These are phyloP conservation scores for Diplodus sargus DNA, from an alignment of 2,797 vertebrate species.

Conservation along the genomic window DNA sequence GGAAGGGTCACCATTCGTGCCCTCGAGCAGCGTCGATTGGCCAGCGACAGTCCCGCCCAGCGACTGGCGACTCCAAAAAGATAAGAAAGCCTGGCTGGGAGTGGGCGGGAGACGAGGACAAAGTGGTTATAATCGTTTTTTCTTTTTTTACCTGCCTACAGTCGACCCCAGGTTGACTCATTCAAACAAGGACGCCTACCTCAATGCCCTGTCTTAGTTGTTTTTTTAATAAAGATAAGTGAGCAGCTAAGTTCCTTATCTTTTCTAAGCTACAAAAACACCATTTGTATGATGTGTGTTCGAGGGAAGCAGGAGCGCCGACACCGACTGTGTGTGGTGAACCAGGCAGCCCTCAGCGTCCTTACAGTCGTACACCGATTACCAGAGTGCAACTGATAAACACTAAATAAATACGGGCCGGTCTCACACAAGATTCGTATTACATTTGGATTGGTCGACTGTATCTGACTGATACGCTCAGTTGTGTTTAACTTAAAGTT, in stretches of 20 bases:
- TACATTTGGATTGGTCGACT: background rate
- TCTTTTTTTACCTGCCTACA: background rate
- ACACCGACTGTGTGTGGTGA: background rate
- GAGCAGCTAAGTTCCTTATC: background rate
- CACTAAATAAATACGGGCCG: background rate
- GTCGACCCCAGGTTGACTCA: background rate
- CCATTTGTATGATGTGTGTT: background rate
- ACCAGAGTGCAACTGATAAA: constrained; percentile 13
- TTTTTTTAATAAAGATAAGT: too few relatives aligned
- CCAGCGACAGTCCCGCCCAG: background rate
- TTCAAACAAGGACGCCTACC: background rate
- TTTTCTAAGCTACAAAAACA: background rate
- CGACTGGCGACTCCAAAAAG: background rate
- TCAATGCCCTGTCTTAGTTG: background rate
- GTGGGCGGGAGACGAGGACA: background rate
- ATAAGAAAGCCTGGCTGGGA: background rate
- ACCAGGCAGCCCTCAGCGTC: background rate
- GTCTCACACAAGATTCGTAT: background rate
- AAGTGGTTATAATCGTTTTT: background rate
- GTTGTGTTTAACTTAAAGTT: background rate
- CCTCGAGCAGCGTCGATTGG: background rate
- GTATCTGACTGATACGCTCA: background rate
- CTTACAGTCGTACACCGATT: constrained; percentile 1
- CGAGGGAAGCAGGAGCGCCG: background rate
- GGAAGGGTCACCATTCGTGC: constrained; percentile 30